Conservation (phyloP, 2,888 invertebrate species). For the Allophyes oxyacanthae region DNA sequence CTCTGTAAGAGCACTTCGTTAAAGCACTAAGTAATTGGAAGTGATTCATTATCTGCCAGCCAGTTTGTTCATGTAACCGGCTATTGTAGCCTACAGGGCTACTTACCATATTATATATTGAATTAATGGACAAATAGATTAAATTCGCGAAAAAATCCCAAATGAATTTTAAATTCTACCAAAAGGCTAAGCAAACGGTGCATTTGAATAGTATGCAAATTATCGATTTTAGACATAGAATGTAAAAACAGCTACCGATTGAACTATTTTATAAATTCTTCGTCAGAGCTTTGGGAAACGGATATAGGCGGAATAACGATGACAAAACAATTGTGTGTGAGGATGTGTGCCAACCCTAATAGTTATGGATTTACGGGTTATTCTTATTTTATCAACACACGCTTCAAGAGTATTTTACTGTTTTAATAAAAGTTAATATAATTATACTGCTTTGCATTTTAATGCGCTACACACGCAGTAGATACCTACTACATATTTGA, state of each 20-base stretch:
- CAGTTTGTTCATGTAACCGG: conserved; percentile 66
- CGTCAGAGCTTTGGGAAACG: conserved; percentile 49
- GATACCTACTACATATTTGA: conserved; percentile 26
- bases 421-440: conserved; percentile 17
- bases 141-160: too few species aligned
- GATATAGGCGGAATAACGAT: conserved; percentile 53
- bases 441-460: conserved; percentile 8
- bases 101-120: conserved; percentile 10
- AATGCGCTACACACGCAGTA: neutral
- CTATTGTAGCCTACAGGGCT: conserved; percentile 40
- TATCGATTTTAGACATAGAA: conserved; percentile 38
- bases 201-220: conserved; percentile 27
- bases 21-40: conserved; percentile 67
- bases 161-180: conserved; percentile 12
- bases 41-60: conserved; percentile 71
- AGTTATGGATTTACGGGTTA: conserved; percentile 43
- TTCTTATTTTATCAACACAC: conserved; percentile 50
- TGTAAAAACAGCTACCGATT: conserved; percentile 54
- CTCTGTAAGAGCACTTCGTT: conserved; percentile 63
- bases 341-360: conserved; percentile 52
- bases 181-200: conserved; percentile 10
- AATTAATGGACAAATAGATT: conserved; percentile 2
- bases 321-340: conserved; percentile 52
- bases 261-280: conserved; percentile 56
- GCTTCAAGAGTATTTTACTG: conserved; percentile 30